phyloP scores from a whole-genome alignment of 2,888 invertebrate genomes.

The Hirtodrosophila confusa region DNA sequence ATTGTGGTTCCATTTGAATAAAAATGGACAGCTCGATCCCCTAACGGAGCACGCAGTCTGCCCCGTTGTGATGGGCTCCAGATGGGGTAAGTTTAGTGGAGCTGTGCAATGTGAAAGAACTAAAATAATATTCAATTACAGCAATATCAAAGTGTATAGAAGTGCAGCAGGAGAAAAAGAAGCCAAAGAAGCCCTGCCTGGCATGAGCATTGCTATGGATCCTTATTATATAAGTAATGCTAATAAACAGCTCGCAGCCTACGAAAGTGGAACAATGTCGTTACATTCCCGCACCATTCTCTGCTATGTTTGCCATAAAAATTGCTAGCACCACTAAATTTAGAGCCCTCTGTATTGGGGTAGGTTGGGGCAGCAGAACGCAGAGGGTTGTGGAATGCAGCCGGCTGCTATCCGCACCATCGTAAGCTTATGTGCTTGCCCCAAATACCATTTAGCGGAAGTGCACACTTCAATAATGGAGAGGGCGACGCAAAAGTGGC shows the following conservation, averaged over 20 bases:
- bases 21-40: conserved; percentile 13
- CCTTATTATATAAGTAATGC: conserved; percentile 9
- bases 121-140: conserved; percentile 17
- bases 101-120: neutral
- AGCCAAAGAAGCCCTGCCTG: conserved; percentile 24
- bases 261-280: conserved; percentile 36
- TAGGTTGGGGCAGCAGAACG: neutral
- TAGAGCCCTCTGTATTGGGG: conserved; percentile 12
- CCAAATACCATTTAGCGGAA: conserved; percentile 76
- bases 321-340: conserved; percentile 63
- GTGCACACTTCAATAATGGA: conserved; percentile 72
- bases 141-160: conserved; percentile 46
- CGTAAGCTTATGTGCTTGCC: conserved; percentile 69
- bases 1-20: conserved; percentile 42
- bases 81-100: conserved; percentile 42
- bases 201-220: conserved; percentile 13
- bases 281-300: neutral
- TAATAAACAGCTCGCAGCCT: conserved; percentile 36
- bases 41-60: conserved; percentile 37
- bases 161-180: neutral
- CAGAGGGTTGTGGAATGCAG: neutral
- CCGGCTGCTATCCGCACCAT: conserved; percentile 23
- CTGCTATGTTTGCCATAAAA: conserved; percentile 52
- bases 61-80: conserved; percentile 46
- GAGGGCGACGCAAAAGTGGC: conserved; percentile 49